These are phyloP conservation scores for Clarias fuscus DNA, from an alignment of 2,797 vertebrate genomes.

Conservation along the genomic window DNA sequence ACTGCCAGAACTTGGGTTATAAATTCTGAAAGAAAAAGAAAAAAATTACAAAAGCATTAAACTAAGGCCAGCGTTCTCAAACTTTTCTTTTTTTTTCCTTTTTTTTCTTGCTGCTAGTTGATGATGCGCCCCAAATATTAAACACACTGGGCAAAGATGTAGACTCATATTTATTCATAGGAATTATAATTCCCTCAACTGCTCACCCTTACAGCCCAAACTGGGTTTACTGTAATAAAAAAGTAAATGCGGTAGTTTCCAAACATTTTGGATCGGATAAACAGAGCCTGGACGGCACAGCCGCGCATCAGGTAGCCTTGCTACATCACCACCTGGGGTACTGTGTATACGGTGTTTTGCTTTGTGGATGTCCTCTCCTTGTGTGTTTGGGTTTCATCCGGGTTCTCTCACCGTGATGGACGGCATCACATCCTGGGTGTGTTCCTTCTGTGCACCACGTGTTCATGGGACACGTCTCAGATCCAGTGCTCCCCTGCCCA, in stretches of 20 bases:
- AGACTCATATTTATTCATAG: background rate
- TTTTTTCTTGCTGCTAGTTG: background rate
- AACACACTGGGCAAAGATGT: background rate
- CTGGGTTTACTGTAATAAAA: background rate
- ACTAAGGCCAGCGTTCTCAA: background rate
- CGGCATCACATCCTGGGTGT: background rate
- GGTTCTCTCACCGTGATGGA: background rate
- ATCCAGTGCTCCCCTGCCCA: background rate
- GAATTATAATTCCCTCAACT: background rate
- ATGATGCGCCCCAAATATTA: background rate
- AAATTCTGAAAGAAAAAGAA: background rate
- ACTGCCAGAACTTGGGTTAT: slow-evolving; percentile 1
- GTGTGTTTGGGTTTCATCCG: background rate
- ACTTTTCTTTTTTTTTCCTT: background rate
- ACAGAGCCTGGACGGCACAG: background rate
- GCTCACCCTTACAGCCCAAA: background rate
- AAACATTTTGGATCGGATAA: background rate
- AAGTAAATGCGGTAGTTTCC: background rate
- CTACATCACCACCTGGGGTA: background rate
- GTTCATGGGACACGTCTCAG: background rate
- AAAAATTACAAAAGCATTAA: background rate
- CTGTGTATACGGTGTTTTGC: background rate
- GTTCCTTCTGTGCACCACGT: background rate
- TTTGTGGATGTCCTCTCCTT: background rate
- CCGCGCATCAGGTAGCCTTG: background rate